phyloP scores from a whole-genome alignment of 2,113 vertebrate species.

The Steatornis caripensis region DNA sequence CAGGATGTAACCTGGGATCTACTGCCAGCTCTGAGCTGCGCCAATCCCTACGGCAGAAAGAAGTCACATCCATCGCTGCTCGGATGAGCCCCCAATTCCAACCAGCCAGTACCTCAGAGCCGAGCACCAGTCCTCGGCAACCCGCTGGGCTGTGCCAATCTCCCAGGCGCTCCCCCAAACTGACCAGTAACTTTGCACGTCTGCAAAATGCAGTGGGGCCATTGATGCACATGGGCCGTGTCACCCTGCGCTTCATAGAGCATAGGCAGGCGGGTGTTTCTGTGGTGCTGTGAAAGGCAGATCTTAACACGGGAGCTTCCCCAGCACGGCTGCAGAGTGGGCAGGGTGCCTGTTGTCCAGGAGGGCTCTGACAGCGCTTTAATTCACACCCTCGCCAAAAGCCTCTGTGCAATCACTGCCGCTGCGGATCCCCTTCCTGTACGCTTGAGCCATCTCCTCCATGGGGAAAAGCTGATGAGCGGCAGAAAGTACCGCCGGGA shows the following conservation, averaged over 20 bases:
- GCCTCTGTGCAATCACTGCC: accelerated
- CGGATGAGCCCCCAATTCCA: accelerated
- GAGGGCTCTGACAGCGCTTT: background rate
- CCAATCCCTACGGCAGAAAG: accelerated
- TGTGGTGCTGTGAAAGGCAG: accelerated
- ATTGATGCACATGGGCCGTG: accelerated
- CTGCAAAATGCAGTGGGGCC: background rate
- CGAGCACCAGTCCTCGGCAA: background rate
- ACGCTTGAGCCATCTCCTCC: accelerated
- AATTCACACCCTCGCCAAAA: background rate
- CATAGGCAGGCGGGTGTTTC: background rate
- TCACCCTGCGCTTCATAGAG: background rate
- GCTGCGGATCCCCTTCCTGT: accelerated
- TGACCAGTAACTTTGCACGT: background rate
- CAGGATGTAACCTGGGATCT: background rate
- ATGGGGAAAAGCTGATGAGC: background rate
- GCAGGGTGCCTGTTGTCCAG: too few relatives aligned
- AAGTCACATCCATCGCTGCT: accelerated
- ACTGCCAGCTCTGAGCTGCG: accelerated
- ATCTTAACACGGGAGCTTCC: background rate
- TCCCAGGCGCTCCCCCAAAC: background rate
- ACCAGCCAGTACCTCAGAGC: accelerated
- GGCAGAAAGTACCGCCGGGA: background rate
- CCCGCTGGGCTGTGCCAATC: accelerated
- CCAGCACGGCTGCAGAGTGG: accelerated